Base-by-base conservation (phyloP, 1,140 invertebrate genomes). In the Apocrypta bakeri region DNA sequence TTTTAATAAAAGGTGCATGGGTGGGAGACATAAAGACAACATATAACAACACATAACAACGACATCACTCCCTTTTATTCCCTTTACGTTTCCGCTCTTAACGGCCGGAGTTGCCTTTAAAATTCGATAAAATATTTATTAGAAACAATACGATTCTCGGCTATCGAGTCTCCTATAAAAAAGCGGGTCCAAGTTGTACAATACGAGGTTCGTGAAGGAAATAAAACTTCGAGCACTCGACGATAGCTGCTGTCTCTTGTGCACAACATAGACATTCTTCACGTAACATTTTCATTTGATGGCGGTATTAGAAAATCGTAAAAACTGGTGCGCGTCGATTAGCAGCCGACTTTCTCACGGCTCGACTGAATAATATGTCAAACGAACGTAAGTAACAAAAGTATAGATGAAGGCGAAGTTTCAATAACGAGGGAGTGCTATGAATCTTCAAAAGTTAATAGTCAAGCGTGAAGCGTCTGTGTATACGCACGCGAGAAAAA, bases 81-180 rank as follows among this genome's bases (percentile, higher is more conserved):
- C 29, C 56, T 61, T 66, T 66, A 2, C 42, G 40, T n/a, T 66
- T 64, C 25, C 56, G 33, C 17, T 40, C 17, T 71, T 56, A 17
- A 63, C 71, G 71, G 21, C 17, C 48, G 68, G 31, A 24, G 37
- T 9, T 68, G 33, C 27, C 25, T 40, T 78, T 64, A 33, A 82
- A 72, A 77, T 72, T 78, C 74, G n/a, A 82, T 82, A 78, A 77
- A 82, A 77, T 73, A 82, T 82, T 82, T 78, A 82, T 82, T 63
- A 63, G 73, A 71, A 77, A 77, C 81, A 82, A 77, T 77, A 48
- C 66, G 24, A 77, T 69, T 33, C 64, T 27, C 72, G 17, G 11
- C 27, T 72, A 66, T 81, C 33, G 56, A 11, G 24, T 7, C 79
- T 7, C 42, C 66, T 17, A 64, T 76, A 37, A 25, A 48, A 48